Conservation (phyloP, 2,888 invertebrate species). For the Morpho achilles region DNA sequence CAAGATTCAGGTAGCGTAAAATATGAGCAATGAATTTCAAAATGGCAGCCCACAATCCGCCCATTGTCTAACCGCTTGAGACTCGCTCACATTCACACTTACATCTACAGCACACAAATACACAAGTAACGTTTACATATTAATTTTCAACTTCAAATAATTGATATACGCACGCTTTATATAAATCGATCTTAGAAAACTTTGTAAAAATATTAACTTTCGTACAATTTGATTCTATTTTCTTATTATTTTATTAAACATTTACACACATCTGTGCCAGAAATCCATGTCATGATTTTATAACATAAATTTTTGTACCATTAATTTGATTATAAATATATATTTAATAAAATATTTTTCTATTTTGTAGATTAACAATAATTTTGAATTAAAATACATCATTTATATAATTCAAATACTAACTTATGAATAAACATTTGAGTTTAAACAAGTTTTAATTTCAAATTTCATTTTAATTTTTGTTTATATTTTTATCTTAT, state of each 20-base stretch:
- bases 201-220: no score
- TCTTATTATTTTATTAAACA: background rate
- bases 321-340: background rate
- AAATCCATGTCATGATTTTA: background rate
- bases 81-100: slow-evolving; percentile 21
- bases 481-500: no score
- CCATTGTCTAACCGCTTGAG: slow-evolving; percentile 30
- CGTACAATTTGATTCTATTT: background rate
- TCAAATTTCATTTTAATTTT: no score
- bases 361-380: no score
- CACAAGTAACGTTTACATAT: slow-evolving; percentile 17
- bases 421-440: no score
- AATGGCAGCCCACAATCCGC: slow-evolving; percentile 24
- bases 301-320: background rate
- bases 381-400: no score
- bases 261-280: background rate
- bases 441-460: no score
- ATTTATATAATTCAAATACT: no score
- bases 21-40: slow-evolving; percentile 20
- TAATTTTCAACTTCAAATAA: background rate
- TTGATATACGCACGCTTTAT: no score
- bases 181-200: no score
- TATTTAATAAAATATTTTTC: background rate
- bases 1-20: slow-evolving; percentile 6
- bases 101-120: slow-evolving; percentile 17